phyloP scores from a whole-genome alignment of 2,888 invertebrate species.

The Fragum sueziense region DNA sequence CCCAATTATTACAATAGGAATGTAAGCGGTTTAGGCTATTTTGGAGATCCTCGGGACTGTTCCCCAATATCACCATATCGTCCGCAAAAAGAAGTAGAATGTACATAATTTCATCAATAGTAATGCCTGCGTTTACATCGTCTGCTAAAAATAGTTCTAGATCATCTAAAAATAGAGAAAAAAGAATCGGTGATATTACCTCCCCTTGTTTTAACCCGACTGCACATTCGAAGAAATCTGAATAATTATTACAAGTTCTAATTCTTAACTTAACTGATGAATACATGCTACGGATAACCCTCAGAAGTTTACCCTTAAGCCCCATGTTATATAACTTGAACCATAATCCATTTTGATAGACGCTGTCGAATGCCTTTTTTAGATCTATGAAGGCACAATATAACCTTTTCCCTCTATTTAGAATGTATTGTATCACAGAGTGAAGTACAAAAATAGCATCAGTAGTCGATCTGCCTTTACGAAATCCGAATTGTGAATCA shows the following conservation, averaged over 20 bases:
- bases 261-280: conserved; percentile 11
- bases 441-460: conserved; percentile 22
- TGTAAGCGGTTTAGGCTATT: not conserved
- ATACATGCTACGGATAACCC: conserved; percentile 18
- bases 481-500: conserved; percentile 31
- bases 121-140: conserved; percentile 2
- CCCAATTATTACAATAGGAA: conserved; percentile 11
- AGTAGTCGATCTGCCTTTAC: conserved; percentile 13
- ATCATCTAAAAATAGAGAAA: conserved; percentile 19
- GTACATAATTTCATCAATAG: not conserved
- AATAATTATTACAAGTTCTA: not conserved
- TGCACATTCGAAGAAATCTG: conserved; percentile 18
- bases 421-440: not conserved
- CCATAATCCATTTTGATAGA: conserved; percentile 18
- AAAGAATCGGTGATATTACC: conserved; percentile 11
- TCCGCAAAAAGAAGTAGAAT: conserved; percentile 19
- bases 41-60: not conserved
- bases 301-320: conserved; percentile 12
- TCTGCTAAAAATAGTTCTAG: conserved; percentile 14
- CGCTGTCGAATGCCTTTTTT: conserved; percentile 28
- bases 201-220: conserved; percentile 22
- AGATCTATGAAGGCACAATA: conserved; percentile 12
- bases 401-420: not conserved
- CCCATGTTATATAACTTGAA: conserved; percentile 14
- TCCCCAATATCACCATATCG: conserved; percentile 15